These are phyloP conservation scores for Bovichtus variegatus DNA, from an alignment of 2,797 vertebrate genomes.

Conservation along the genomic window DNA sequence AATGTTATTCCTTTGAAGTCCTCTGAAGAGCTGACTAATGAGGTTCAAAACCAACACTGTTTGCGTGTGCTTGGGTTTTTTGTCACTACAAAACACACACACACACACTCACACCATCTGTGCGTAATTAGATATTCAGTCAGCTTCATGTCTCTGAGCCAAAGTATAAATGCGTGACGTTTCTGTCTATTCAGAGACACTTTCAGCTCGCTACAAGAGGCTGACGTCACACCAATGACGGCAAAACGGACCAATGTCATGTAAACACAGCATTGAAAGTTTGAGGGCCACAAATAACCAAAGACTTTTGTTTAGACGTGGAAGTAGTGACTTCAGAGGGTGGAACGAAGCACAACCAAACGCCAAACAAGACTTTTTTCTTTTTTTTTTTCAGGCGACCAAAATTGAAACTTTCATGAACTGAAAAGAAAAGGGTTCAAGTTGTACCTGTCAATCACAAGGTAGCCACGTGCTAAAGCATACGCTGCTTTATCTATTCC, in stretches of 20 bases:
- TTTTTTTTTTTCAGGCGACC: too few species aligned
- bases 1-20: neutral
- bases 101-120: conserved; percentile 34
- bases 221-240: neutral
- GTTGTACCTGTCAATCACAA: too few species aligned
- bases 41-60: neutral
- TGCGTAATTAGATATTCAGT: conserved; percentile 23
- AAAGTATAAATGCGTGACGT: conserved; percentile 21
- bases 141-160: conserved; percentile 24
- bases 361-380: too few species aligned
- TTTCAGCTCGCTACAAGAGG: neutral
- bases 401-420: too few species aligned
- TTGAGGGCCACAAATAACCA: neutral
- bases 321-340: too few species aligned
- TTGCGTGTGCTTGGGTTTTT: neutral
- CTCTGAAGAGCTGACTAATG: conserved; percentile 11
- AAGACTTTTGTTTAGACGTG: too few species aligned
- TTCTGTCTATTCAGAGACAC: conserved; percentile 9
- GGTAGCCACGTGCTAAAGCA: too few species aligned
- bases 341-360: too few species aligned
- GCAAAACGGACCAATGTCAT: neutral
- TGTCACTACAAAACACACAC: neutral
- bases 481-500: too few species aligned
- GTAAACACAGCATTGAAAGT: neutral
- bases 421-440: too few species aligned